These are phyloP conservation scores for Halcyon smyrnensis DNA, from an alignment of 2,797 vertebrate species.

Conservation along the genomic window DNA sequence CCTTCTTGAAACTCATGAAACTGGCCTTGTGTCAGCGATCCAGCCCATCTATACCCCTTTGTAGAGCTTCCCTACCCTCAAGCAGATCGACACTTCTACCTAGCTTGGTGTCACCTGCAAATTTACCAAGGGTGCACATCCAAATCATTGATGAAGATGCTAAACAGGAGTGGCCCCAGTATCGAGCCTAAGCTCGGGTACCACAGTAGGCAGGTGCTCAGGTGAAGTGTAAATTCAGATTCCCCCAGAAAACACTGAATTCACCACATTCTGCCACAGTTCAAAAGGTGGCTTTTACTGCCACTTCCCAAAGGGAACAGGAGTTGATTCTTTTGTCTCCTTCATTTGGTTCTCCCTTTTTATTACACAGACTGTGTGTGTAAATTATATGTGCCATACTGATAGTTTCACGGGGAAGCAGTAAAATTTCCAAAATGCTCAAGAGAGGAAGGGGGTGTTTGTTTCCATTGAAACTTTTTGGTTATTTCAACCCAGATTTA, in stretches of 20 bases:
- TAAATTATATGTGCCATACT: not conserved
- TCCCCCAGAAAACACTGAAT: not conserved
- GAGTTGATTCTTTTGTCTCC: not conserved
- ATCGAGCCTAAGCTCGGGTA: not conserved
- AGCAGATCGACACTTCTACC: too few species aligned
- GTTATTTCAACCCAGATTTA: not conserved
- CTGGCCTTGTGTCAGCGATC: too few species aligned
- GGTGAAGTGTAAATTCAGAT: not conserved
- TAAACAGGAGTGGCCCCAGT: too few species aligned
- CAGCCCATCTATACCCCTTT: too few species aligned
- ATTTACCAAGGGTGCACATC: too few species aligned
- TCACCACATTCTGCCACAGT: not conserved
- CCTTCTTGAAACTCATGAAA: too few species aligned
- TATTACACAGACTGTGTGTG: not conserved
- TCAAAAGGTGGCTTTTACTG: not conserved
- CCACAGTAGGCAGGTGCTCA: fast-evolving
- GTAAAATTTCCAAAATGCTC: not conserved
- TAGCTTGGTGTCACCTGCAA: too few species aligned
- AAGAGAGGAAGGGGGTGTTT: not conserved
- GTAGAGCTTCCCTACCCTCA: too few species aligned
- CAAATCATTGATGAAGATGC: too few species aligned
- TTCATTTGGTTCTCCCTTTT: not conserved
- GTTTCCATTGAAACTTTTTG: not conserved
- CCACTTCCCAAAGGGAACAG: not conserved
- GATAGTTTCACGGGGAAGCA: not conserved